Conservation (phyloP, 1,140 invertebrate species). For the Drosophila malerkotliana region DNA sequence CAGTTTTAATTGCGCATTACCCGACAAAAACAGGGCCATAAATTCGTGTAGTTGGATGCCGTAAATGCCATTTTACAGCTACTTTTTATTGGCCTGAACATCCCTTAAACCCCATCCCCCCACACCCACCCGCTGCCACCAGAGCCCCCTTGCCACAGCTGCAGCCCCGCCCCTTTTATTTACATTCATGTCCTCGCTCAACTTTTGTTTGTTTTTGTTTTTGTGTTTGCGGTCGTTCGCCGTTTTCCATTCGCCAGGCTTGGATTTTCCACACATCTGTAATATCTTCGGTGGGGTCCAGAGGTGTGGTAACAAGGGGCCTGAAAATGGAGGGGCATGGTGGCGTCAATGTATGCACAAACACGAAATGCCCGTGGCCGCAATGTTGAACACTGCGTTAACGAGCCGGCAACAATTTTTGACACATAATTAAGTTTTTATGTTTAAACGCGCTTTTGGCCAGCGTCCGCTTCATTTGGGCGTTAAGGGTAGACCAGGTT, state of each 20-base stretch:
- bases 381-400: constrained; percentile 59
- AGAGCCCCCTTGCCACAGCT: not conserved
- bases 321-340: not conserved
- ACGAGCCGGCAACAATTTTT: constrained; percentile 65
- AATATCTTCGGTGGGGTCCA: constrained; percentile 4
- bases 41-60: constrained; percentile 71
- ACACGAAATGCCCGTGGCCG: constrained; percentile 70
- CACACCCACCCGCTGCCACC: constrained; percentile 1
- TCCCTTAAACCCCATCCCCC: constrained; percentile 27
- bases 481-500: constrained; percentile 12
- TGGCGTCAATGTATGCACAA: constrained; percentile 50
- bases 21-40: constrained; percentile 63
- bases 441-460: constrained; percentile 56
- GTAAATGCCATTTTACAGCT: constrained; percentile 75
- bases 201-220: constrained; percentile 48
- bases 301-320: not conserved
- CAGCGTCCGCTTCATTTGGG: constrained; percentile 26
- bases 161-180: not conserved
- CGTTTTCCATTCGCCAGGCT: constrained; percentile 41
- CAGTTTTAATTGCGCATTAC: constrained; percentile 76
- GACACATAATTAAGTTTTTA: constrained; percentile 80
- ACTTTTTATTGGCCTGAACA: constrained; percentile 69
- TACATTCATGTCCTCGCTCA: constrained; percentile 21
- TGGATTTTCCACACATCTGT: constrained; percentile 7
- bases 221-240: constrained; percentile 60